A percentile compares a stretch with the other conserved stretches of the same genome.
Evolutionary conservation across 2,797 vertebrate species (phyloP).

Genomic region (Pseudochirops corinnae): DNA sequence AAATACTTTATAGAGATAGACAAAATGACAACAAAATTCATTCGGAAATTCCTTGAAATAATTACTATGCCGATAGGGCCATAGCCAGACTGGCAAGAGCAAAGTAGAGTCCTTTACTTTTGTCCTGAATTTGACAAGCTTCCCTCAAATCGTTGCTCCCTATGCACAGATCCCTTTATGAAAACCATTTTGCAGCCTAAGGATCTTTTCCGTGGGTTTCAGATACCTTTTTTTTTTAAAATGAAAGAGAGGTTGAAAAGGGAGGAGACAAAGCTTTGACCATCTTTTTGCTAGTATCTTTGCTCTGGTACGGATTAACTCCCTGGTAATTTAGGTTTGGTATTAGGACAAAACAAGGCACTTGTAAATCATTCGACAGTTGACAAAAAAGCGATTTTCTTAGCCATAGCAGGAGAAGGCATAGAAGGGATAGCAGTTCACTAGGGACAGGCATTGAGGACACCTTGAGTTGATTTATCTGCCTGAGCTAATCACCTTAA

Average conservation of each 20-base stretch:
- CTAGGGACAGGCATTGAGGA: not conserved
- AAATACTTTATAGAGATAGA: not conserved
- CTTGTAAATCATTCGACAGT: too few relatives aligned
- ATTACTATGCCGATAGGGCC: not conserved
- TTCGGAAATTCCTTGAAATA: not conserved
- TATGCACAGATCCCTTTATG: not conserved
- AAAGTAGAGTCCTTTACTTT: too few relatives aligned
- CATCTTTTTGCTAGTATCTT: not conserved
- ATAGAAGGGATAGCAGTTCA: not conserved
- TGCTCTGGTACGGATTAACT: not conserved
- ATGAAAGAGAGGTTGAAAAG: not conserved
- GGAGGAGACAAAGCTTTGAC: not conserved
- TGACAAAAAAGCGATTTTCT: not conserved
- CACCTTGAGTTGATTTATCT: not conserved
- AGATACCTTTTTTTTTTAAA: constrained; percentile 10
- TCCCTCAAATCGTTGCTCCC: not conserved
- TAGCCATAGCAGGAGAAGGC: not conserved
- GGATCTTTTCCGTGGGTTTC: constrained; percentile 8
- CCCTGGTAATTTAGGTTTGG: too few relatives aligned
- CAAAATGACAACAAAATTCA: not conserved
- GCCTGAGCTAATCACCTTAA: not conserved
- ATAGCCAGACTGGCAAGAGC: not conserved
- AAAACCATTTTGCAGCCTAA: constrained; percentile 5
- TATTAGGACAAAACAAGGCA: too few relatives aligned
- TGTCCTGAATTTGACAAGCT: not conserved